A percentile compares a stretch with the other conserved stretches of the same genome.
Evolutionary conservation across 2,797 vertebrate genomes (phyloP).

Genomic region (Megalops cyprinoides): DNA sequence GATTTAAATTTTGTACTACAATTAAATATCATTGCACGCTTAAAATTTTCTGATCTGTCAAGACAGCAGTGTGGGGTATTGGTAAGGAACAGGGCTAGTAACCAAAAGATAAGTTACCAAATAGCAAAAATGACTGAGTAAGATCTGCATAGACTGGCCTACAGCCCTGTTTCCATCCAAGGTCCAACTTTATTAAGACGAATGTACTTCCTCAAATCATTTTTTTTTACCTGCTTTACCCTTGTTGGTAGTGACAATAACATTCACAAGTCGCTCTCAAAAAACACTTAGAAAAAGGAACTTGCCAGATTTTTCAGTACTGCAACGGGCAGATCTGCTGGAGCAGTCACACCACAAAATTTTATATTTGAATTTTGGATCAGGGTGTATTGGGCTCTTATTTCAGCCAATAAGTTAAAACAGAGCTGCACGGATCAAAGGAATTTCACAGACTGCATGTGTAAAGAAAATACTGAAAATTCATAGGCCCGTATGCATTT

Average conservation of each 20-base stretch:
- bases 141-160: not conserved
- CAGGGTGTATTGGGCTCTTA: not conserved
- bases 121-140: conserved; percentile 1
- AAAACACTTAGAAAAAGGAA: not conserved
- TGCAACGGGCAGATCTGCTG: not conserved
- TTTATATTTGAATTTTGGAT: too few relatives aligned
- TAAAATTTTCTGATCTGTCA: too few relatives aligned
- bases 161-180: not conserved
- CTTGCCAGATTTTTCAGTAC: not conserved
- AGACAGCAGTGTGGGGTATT: too few relatives aligned
- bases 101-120: too few relatives aligned
- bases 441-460: not conserved
- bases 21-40: too few relatives aligned
- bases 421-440: not conserved
- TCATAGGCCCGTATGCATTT: too few relatives aligned
- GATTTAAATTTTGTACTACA: too few relatives aligned
- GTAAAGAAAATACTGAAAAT: not conserved
- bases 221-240: not conserved
- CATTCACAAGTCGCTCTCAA: not conserved
- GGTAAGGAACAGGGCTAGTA: too few relatives aligned
- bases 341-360: too few relatives aligned
- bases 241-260: not conserved
- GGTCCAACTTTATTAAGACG: not conserved
- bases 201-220: not conserved
- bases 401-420: not conserved